Evolutionary conservation across 2,797 vertebrate genomes (phyloP).

Genomic region (Argentina silus): DNA sequence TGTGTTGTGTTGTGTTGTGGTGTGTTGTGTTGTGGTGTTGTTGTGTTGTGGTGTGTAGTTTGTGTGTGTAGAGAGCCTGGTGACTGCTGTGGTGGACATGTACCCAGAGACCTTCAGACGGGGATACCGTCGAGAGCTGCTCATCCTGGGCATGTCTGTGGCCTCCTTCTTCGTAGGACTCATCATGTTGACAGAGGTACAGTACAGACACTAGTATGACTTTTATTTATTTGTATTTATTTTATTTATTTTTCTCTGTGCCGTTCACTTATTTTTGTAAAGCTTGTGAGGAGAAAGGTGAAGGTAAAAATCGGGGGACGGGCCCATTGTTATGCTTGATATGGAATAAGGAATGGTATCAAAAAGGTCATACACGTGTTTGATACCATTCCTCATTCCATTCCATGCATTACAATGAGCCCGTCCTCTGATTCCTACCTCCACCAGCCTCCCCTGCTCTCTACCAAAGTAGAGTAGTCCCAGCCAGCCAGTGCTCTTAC

Average conservation of each 20-base stretch:
- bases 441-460: no score
- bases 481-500: not conserved
- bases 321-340: no score
- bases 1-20: conserved; percentile 86
- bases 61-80: conserved; percentile 97
- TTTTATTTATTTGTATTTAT: no score
- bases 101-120: conserved; percentile 95
- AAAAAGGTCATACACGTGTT: no score
- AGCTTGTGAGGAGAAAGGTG: no score
- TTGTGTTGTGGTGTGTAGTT: conserved; percentile 77
- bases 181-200: conserved; percentile 89
- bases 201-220: not conserved
- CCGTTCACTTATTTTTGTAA: no score
- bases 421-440: no score
- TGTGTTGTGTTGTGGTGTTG: not conserved
- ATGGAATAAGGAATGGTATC: no score
- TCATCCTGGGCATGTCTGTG: conserved; percentile 92
- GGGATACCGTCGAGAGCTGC: conserved; percentile 91
- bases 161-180: conserved; percentile 91
- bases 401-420: no score
- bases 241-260: no score
- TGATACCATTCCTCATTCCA: no score
- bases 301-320: no score
- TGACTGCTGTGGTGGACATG: conserved; percentile 97
- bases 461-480: not conserved